These are phyloP conservation scores for Danio albolineatus DNA, from an alignment of 2,797 vertebrate species.

Conservation along the genomic window DNA sequence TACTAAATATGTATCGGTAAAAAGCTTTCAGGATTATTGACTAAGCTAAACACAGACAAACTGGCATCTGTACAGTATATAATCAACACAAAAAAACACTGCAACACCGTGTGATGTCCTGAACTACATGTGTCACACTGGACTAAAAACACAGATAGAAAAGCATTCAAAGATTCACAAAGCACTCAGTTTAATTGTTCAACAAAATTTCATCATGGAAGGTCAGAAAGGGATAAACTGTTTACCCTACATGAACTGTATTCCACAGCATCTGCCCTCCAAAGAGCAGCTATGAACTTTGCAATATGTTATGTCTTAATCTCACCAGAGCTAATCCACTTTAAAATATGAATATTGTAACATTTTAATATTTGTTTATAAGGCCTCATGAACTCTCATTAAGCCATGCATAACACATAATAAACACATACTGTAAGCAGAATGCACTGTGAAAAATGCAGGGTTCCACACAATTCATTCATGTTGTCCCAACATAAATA, in stretches of 20 bases:
- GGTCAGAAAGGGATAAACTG: background rate
- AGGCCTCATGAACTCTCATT: slow-evolving; percentile 23
- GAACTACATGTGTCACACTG: background rate
- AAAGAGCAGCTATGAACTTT: slow-evolving; percentile 12
- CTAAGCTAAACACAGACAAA: background rate
- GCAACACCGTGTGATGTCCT: background rate
- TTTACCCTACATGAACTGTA: background rate
- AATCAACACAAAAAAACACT: background rate
- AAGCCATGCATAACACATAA: background rate
- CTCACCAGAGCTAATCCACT: slow-evolving; percentile 30
- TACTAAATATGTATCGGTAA: background rate
- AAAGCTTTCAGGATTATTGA: slow-evolving; percentile 45
- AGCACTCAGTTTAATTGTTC: background rate
- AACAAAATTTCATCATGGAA: background rate
- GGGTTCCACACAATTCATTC: too few relatives aligned
- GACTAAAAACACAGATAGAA: slow-evolving; percentile 5
- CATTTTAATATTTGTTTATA: slow-evolving; percentile 14
- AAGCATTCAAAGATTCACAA: background rate
- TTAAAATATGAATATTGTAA: slow-evolving; percentile 31
- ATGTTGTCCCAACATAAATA: too few relatives aligned
- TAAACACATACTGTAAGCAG: too few relatives aligned
- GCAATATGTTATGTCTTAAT: slow-evolving; percentile 4
- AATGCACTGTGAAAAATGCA: too few relatives aligned
- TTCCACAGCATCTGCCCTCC: slow-evolving; percentile 10
- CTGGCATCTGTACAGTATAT: background rate